phyloP scores from a whole-genome alignment of 2,113 vertebrate species.

The Urocitellus parryii region DNA sequence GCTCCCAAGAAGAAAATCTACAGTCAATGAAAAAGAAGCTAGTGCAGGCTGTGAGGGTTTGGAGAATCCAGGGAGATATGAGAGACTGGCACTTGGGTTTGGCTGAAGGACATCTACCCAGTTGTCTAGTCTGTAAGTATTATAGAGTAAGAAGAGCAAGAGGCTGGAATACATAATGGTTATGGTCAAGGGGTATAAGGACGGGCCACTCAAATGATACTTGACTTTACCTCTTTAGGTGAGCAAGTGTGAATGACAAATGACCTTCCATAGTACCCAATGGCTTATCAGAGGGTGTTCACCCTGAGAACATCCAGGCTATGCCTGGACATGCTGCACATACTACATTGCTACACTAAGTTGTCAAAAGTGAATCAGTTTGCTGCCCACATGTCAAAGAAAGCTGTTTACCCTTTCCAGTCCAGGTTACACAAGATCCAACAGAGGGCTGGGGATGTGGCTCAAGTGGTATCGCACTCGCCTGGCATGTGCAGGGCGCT shows the following conservation, averaged over 20 bases:
- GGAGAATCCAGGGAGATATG: background rate
- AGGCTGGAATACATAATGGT: background rate
- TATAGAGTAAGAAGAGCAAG: background rate
- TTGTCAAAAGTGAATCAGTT: background rate
- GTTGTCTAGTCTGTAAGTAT: background rate
- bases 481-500: too few relatives aligned
- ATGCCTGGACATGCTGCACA: background rate
- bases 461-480: rapidly evolving
- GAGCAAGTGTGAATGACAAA: background rate
- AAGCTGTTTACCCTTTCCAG: background rate
- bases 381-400: background rate
- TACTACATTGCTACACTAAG: background rate
- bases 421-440: background rate
- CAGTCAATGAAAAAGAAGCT: background rate
- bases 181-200: background rate
- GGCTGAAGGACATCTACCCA: background rate
- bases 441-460: background rate
- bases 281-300: background rate
- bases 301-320: background rate
- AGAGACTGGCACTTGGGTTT: background rate
- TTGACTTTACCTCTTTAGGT: background rate
- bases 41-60: background rate
- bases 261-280: background rate
- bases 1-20: background rate
- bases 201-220: background rate